These are phyloP conservation scores for Rhynchotus rufescens DNA, from an alignment of 2,797 vertebrate genomes.

Conservation along the genomic window DNA sequence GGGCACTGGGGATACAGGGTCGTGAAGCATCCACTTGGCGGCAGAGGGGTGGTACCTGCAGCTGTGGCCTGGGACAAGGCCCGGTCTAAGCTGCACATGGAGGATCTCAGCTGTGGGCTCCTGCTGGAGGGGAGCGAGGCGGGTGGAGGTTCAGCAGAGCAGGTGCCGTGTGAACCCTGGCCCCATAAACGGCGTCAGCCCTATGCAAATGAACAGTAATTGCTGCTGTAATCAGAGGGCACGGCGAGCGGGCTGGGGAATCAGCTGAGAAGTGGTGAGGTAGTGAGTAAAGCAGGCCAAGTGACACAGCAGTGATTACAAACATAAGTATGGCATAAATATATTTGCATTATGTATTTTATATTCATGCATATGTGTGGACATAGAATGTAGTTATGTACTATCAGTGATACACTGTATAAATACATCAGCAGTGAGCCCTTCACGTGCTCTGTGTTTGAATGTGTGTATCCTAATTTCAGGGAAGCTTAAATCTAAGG, in stretches of 20 bases:
- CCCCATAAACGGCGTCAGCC: background rate
- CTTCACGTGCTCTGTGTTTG: background rate
- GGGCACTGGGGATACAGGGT: fast-evolving
- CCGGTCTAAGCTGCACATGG: background rate
- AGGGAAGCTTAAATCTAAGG: background rate
- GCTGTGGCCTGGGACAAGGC: background rate
- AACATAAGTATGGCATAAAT: background rate
- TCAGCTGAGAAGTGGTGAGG: background rate
- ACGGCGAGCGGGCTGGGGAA: background rate
- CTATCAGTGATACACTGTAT: fast-evolving
- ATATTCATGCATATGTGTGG: background rate
- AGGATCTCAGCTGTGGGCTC: background rate
- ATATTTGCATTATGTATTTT: background rate
- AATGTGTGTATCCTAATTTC: background rate
- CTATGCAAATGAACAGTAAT: background rate
- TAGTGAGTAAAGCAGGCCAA: background rate
- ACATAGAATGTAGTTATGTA: background rate
- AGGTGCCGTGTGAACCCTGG: too few relatives aligned
- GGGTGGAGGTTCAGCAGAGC: background rate
- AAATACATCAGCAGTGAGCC: background rate
- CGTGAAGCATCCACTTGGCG: background rate
- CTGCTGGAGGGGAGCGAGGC: fast-evolving
- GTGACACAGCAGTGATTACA: background rate
- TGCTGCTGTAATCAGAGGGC: background rate
- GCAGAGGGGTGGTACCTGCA: background rate